phyloP scores from a whole-genome alignment of 2,797 vertebrate genomes.

The Labeo calbasu region DNA sequence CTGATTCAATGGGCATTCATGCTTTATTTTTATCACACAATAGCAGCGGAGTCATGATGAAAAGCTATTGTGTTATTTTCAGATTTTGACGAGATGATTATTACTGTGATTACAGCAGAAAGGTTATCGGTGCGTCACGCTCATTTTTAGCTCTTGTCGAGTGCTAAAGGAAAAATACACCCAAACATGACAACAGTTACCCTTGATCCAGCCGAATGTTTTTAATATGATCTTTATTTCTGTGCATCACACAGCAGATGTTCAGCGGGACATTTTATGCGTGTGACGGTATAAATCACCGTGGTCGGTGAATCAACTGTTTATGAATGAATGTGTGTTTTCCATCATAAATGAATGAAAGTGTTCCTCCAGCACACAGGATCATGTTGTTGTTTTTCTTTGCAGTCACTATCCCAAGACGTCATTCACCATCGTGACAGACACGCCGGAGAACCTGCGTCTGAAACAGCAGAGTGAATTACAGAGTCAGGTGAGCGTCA shows the following conservation, averaged over 20 bases:
- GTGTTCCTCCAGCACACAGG: too few species aligned
- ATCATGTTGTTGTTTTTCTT: background rate
- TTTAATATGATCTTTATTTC: background rate
- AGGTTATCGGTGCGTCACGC: background rate
- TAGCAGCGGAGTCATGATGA: background rate
- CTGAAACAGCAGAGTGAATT: conserved; percentile 95
- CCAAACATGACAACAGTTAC: background rate
- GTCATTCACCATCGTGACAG: conserved; percentile 95
- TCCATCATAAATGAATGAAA: background rate
- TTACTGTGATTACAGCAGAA: background rate
- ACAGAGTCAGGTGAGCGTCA: conserved; percentile 89
- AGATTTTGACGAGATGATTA: conserved; percentile 14
- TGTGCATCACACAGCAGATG: too few species aligned
- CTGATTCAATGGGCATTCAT: conserved; percentile 18
- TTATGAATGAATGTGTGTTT: too few species aligned
- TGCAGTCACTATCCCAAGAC: conserved; percentile 96
- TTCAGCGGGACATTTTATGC: too few species aligned
- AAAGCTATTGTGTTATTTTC: background rate
- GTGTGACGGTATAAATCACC: too few species aligned
- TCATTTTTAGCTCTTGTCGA: background rate
- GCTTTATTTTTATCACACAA: conserved; percentile 26
- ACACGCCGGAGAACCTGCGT: conserved; percentile 97
- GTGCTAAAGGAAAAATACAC: background rate
- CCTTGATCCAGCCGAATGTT: background rate
- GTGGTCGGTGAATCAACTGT: too few species aligned